Base-by-base conservation (phyloP, 2,888 invertebrate genomes). In the Noctuana brunneofusca region DNA sequence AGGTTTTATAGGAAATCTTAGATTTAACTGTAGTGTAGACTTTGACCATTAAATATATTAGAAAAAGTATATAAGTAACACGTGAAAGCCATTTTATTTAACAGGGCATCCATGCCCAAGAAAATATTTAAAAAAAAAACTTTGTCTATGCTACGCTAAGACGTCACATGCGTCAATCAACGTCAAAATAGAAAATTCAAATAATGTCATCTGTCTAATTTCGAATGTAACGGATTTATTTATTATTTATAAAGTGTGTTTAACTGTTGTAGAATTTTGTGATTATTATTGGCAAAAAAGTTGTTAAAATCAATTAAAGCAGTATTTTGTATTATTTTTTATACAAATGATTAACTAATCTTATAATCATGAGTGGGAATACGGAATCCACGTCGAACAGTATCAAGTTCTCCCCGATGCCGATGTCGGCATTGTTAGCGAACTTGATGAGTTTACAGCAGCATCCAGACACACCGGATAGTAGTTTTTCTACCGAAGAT, bases 371-470 rank as follows among this genome's bases (percentile, higher is more conserved):
- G 88, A 85, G 77, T 74, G 80, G 77, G 52, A 86, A 88, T 65
- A 77, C 81, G 27, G 89, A 89, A 78, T 73, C 86, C 1, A 84
- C 86, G 24, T 80, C 89, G 2, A 89, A 86, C 66, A 87, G 88
- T 72, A 81, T 83, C 58, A 90, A 90, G 68, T 89, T 89, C 67
- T 79, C 83, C 41, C 91, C 92, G 12, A 85, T 91, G 86, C 89
- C 91, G 12, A 86, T 92, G 81, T 86, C 90, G 63, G 86, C 81
- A 62, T 80, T 92, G 70, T 71, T 91, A 16, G 89, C 89, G 1
- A 86, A 84, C 70, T 80, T 92, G 68, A 79, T 80, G 78, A 81
- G 86, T 38, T 67, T 89, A 53, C 79, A 85, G 66, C 73, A 78
- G 35, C 70, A 78, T 53, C 72, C 71, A 9, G 79, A 83, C 41